phyloP scores from a whole-genome alignment of 2,888 invertebrate species.

The Leptogaster cylindrica region DNA sequence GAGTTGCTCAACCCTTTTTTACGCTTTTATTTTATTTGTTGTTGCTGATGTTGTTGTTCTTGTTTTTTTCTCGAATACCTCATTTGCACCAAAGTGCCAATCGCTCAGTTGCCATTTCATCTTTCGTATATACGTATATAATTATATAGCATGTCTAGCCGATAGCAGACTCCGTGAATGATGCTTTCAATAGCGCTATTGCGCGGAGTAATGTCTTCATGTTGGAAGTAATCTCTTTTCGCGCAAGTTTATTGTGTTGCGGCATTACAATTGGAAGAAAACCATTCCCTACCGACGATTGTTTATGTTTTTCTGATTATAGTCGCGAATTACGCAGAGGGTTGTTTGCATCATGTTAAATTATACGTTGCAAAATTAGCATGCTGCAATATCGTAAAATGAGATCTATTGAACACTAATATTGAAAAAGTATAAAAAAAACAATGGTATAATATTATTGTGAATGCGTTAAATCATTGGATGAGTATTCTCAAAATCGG shows the following conservation, averaged over 20 bases:
- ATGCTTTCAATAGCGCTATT: conserved; percentile 38
- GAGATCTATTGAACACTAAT: no score
- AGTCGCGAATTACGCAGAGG: background rate
- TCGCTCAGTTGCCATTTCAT: conserved; percentile 32
- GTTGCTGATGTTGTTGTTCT: background rate
- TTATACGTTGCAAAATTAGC: no score
- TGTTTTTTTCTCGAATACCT: conserved; percentile 20
- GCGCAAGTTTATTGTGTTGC: conserved; percentile 1
- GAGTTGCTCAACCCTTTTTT: no score
- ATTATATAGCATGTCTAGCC: conserved; percentile 26
- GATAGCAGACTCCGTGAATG: conserved; percentile 21
- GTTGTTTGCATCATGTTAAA: background rate
- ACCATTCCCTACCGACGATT: background rate
- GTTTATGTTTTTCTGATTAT: background rate
- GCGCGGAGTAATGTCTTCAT: conserved; percentile 36
- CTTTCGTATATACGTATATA: conserved; percentile 29
- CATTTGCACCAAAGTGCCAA: conserved; percentile 34
- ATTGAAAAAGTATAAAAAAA: no score
- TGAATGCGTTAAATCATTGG: no score
- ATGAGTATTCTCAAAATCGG: no score
- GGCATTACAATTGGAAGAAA: background rate
- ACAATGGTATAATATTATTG: no score
- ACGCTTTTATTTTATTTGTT: no score
- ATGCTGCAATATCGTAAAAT: no score
- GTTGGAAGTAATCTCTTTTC: conserved; percentile 16